Evolutionary conservation across 1,140 invertebrate species (phyloP), one percentile per base, ranked within the genome.

Genomic region (Drosophila mauritiana): DNA sequence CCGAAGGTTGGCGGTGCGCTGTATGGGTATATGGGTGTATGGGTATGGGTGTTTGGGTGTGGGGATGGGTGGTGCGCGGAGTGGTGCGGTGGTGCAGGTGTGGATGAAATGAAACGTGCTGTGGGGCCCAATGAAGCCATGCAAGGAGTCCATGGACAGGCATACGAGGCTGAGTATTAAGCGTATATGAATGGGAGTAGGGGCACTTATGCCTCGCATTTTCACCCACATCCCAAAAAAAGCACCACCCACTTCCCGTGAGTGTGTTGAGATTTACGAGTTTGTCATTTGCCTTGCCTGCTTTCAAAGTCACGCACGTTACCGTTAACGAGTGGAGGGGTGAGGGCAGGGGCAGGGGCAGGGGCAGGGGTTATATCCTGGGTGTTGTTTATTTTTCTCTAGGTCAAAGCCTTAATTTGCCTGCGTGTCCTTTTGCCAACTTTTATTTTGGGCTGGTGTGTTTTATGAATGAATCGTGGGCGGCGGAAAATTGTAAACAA

Each of bases 371-470:
- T 34, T 53, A 52, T 78, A 59, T 72, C 67, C 39, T 63, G 58
- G 12, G 13, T 70, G 43, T 84, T 85, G 76, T 89, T 89, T 83
- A 68, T 70, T 84, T 89, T 84, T 89, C 84, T 88, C 85, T 89
- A 90, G 84, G 84, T 89, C 84, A 89, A 89, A 89, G 85, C 85
- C 84, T 90, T 88, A 88, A 88, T 88, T 88, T 88, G 85, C 80
- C 77, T 84, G 69, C 76, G 59, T 62, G 65, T 70, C 75, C 45
- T 79, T 64, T 74, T 11, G 48, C 48, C 48, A 34, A 51, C 48
- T 51, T 31, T 22, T 45, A 58, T 79, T 84, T 73, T 34, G 61
- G 81, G 81, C 65, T 57, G 69, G 58, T 69, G 63, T 81, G 63
- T 82, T 86, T 88, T 77, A 83, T 88, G 83, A 88, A 88, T 82